These are phyloP conservation scores for Morpho achilles DNA, from an alignment of 2,888 invertebrate species.

Conservation along the genomic window DNA sequence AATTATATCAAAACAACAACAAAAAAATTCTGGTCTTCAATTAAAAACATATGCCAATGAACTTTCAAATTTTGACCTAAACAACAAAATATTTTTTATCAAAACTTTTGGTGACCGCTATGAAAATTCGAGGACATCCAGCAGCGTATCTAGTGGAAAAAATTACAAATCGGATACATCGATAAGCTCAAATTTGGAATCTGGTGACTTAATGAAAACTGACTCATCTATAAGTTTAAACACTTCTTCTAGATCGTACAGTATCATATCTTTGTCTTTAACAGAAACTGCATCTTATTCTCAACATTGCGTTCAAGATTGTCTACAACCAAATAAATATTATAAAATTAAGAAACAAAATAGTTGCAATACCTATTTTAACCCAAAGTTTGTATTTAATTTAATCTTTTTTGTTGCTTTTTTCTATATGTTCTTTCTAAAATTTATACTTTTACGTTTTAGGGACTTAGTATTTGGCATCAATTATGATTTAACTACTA, in stretches of 20 bases:
- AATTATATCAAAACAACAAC: neutral
- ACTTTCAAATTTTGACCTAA: neutral
- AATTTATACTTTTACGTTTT: neutral
- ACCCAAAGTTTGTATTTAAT: neutral
- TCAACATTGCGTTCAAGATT: neutral
- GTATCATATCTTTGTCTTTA: slow-evolving; percentile 24
- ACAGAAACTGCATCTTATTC: slow-evolving; percentile 17
- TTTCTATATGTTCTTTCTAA: neutral
- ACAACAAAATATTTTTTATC: neutral
- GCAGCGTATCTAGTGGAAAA: neutral
- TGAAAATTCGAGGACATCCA: neutral
- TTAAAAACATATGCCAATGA: neutral
- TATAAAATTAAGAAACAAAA: neutral
- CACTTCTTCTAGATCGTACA: slow-evolving; percentile 24
- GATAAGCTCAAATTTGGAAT: slow-evolving; percentile 32
- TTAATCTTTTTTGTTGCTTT: neutral
- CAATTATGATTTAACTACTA: neutral
- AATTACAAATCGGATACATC: slow-evolving; percentile 5
- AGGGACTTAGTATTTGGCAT: neutral
- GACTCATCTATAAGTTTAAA: slow-evolving; percentile 40
- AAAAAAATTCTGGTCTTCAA: neutral
- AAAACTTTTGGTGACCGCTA: neutral
- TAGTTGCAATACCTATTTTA: neutral
- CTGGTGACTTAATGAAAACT: slow-evolving; percentile 36
- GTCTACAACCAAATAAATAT: neutral